Evolutionary conservation across 2,113 vertebrate genomes (phyloP).

Genomic region (Sander lucioperca): DNA sequence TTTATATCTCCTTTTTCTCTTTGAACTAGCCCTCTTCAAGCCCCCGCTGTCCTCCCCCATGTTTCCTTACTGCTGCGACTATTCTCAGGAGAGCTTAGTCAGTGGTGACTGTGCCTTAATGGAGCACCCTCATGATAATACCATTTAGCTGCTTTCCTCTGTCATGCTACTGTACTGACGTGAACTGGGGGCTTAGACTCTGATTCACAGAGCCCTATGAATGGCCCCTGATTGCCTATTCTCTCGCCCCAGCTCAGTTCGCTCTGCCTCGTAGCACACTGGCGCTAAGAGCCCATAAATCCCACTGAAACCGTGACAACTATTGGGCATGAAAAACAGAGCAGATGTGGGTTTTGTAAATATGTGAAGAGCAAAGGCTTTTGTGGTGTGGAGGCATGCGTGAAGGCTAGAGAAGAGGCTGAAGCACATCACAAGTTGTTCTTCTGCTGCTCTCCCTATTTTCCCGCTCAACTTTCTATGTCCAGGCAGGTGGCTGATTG

Average conservation of each 20-base stretch:
- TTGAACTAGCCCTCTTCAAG: slow-evolving; percentile 52
- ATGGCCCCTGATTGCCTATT: slow-evolving; percentile 83
- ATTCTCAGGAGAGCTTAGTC: slow-evolving; percentile 70
- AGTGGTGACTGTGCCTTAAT: slow-evolving; percentile 75
- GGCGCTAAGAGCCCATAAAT: slow-evolving; percentile 76
- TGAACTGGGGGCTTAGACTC: slow-evolving; percentile 72
- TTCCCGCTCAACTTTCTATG: slow-evolving; percentile 25
- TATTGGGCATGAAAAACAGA: slow-evolving; percentile 74
- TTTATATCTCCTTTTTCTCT: slow-evolving; percentile 30
- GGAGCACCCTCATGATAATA: slow-evolving; percentile 75
- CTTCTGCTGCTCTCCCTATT: slow-evolving; percentile 44
- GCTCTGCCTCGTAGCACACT: slow-evolving; percentile 69
- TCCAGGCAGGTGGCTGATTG: slow-evolving; percentile 66
- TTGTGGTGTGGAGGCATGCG: slow-evolving; percentile 72
- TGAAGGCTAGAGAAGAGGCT: slow-evolving; percentile 67
- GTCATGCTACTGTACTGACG: slow-evolving; percentile 75
- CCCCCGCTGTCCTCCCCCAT: slow-evolving; percentile 58
- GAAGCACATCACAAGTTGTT: slow-evolving; percentile 58
- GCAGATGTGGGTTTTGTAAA: slow-evolving; percentile 83
- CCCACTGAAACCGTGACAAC: slow-evolving; percentile 74
- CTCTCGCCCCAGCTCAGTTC: slow-evolving; percentile 71
- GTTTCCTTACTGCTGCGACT: slow-evolving; percentile 45
- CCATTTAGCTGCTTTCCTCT: slow-evolving; percentile 70
- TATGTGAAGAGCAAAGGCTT: slow-evolving; percentile 74
- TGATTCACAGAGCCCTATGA: slow-evolving; percentile 74